phyloP scores from a whole-genome alignment of 2,888 invertebrate species.

The Blastobasis adustella region DNA sequence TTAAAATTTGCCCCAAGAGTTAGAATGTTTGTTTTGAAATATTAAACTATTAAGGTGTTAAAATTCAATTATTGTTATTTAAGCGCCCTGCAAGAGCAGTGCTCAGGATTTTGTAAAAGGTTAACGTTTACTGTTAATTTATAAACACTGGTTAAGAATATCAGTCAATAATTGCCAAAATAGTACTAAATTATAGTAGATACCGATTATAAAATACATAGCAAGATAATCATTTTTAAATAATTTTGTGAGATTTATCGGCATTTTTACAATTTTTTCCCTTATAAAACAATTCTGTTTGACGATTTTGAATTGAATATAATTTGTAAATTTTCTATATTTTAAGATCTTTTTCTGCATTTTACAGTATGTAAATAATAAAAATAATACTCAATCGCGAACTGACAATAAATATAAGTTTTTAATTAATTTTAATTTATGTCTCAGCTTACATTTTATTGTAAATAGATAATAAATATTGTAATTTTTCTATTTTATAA shows the following conservation, averaged over 20 bases:
- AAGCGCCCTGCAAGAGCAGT: neutral
- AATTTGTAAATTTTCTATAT: slow-evolving; percentile 13
- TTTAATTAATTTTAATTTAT: slow-evolving; percentile 55
- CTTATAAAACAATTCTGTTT: too few relatives aligned
- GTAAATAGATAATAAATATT: slow-evolving; percentile 57
- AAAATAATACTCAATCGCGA: slow-evolving; percentile 67
- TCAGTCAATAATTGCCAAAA: too few relatives aligned
- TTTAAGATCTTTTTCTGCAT: slow-evolving; percentile 33
- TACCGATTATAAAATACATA: too few relatives aligned
- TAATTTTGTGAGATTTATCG: too few relatives aligned
- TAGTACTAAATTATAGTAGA: too few relatives aligned
- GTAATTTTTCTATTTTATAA: slow-evolving; percentile 56
- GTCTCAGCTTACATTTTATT: slow-evolving; percentile 38
- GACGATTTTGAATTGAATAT: neutral
- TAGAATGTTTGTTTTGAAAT: slow-evolving; percentile 24
- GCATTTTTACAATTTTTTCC: too few relatives aligned
- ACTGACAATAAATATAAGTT: slow-evolving; percentile 71
- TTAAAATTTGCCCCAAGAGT: slow-evolving; percentile 42
- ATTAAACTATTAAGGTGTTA: slow-evolving; percentile 19
- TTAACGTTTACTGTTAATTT: too few relatives aligned
- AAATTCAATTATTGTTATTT: slow-evolving; percentile 29
- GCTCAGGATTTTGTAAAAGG: too few relatives aligned
- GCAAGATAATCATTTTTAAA: too few relatives aligned
- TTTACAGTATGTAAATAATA: slow-evolving; percentile 44
- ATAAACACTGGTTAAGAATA: too few relatives aligned